Evolutionary conservation across 2,113 vertebrate genomes (phyloP), one percentile per base, ranked within the genome.

Genomic region (Pyxicephalus adspersus): DNA sequence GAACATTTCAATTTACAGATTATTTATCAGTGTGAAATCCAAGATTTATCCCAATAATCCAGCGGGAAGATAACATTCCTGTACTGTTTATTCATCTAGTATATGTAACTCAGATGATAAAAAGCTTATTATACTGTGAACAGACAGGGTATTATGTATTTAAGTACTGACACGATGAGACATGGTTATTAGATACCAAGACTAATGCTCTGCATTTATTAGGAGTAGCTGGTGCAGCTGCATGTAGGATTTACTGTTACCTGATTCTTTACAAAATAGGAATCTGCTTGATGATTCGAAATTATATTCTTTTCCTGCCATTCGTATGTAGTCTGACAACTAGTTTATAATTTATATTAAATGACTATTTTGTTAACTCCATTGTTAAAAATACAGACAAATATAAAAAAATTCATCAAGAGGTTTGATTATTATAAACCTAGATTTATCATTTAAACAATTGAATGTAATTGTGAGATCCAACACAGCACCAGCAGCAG

Each of bases 11-110:
- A n/a, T n/a, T n/a, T 25, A 25, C n/a, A n/a, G 29, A 28, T 63
- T 51, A 64, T 51, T 63, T 51, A 64, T 51, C 17, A 60, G 23
- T 38, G 71, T 74, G 71, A 74, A 74, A 74, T 74, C 71, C 38
- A 74, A 74, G 71, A 74, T 74, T 60, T 60, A 60, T 74, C 54
- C 71, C 29, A 22, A 20, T 28, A 73, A 34, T 58, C 51, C 38
- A 74, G 22, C 70, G 34, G 26, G 20, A 52, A 58, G 70, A 74
- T 60, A 31, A 25, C 71, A 58, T 74, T 74, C 70, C 54, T 74
- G 4, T 8, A 19, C 20, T 16, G 20, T 6, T 23, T 74, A 74
- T 74, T n/a, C 38, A 4, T 9, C 13, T 54, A 74, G 58, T 55
- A 58, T n/a, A 74, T 74, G 71, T 58, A 58, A 74, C 71, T 38